Percentiles rank a stretch among this genome's conserved stretches.
phyloP scores from a whole-genome alignment of 2,888 invertebrate species.

The Adineta ricciae region DNA sequence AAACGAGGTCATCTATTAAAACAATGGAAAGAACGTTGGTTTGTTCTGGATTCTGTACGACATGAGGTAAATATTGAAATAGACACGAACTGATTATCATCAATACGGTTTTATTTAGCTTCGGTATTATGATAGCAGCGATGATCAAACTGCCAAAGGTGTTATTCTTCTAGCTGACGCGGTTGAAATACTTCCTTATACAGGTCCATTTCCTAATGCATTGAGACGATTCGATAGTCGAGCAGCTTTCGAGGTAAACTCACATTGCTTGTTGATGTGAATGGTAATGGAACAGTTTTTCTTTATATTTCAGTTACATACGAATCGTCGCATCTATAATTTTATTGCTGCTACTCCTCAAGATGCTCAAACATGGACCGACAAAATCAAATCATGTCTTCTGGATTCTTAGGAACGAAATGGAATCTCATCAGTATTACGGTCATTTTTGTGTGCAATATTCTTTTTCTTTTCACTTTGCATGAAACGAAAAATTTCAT shows the following conservation, averaged over 20 bases:
- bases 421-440: not conserved
- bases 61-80: conserved; percentile 55
- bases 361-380: conserved; percentile 90
- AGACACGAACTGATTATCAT: too few species aligned
- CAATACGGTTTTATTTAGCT: conserved; percentile 55
- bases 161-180: conserved; percentile 89
- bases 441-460: not conserved
- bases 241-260: conserved; percentile 7
- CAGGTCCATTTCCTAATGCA: conserved; percentile 1
- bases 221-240: conserved; percentile 11
- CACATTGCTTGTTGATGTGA: too few species aligned
- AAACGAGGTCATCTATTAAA: conserved; percentile 91
- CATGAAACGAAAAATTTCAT: conserved; percentile 6
- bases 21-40: conserved; percentile 96
- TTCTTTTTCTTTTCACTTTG: not conserved
- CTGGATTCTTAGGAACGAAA: conserved; percentile 16
- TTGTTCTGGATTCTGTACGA: conserved; percentile 89
- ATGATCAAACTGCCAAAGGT: conserved; percentile 85
- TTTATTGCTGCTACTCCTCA: conserved; percentile 80
- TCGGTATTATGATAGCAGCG: conserved; percentile 85
- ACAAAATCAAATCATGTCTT: conserved; percentile 59
- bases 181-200: conserved; percentile 65
- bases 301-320: conserved; percentile 67
- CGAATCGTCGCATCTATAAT: conserved; percentile 79
- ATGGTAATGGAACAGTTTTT: not conserved